Evolutionary conservation across 2,888 invertebrate species (phyloP), one percentile per base, ranked within the genome.

Genomic region (Brachypalpus laphriformis): DNA sequence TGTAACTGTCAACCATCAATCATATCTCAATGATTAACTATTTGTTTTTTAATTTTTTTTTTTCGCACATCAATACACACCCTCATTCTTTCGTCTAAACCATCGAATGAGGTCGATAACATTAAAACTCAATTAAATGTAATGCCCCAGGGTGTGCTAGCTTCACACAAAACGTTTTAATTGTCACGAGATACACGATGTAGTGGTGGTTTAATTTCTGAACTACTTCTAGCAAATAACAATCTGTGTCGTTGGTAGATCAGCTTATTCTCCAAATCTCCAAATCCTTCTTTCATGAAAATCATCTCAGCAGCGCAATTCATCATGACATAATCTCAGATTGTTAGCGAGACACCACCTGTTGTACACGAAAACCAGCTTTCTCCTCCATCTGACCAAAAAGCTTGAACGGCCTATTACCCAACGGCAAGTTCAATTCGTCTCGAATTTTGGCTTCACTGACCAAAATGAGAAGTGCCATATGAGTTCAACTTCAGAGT

Each of bases 391-490:
- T 65, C 56, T 65, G 78, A 57, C 72, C 72, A 78, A 78, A 78
- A 70, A 56, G 3, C 20, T 11, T 8, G 25, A 59, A 61, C n/a
- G 22, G 11, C 11, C 11, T 78, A 78, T 76, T 82, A 82, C 56
- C 57, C 57, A 82, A 82, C 76, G 37, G 49, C 54, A 49, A 49
- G 61, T 63, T 75, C 61, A 75, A 56, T 75, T 81, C 57, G 34
- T 76, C 42, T 51, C 16, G 54, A 25, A 42, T 57, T 70, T 70
- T 74, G 18, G 57, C 40, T 66, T 40, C n/a, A 14, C 49, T 49
- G 45, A 49, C 81, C 31, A 42, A 63, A 70, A 45, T 28, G 5
- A 61, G 75, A 51, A 42, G 42, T 40, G 57, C 37, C 25, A 49
- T 66, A 57, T 66, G 49, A 25, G n/a, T 18, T n/a, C 57, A 49